phyloP scores from a whole-genome alignment of 2,113 vertebrate species.

The Elanus axillaris region DNA sequence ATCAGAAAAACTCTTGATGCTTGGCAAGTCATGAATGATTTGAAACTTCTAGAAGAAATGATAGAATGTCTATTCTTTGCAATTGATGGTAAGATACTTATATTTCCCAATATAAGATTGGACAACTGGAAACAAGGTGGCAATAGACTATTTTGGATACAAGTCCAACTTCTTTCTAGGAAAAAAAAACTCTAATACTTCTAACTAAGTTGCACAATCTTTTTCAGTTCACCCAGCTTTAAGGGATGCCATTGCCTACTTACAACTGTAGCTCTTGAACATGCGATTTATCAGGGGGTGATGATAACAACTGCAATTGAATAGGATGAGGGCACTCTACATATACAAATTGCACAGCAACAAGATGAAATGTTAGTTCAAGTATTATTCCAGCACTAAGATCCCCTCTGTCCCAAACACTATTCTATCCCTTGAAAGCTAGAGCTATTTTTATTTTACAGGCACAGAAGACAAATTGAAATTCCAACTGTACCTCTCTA shows the following conservation, averaged over 20 bases:
- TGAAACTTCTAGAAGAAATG: background rate
- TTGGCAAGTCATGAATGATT: background rate
- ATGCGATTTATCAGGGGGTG: background rate
- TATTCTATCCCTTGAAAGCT: background rate
- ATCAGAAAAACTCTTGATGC: background rate
- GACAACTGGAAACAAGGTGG: background rate
- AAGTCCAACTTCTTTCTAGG: background rate
- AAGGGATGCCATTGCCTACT: background rate
- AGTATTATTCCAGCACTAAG: background rate
- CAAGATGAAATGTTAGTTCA: background rate
- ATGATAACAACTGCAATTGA: background rate
- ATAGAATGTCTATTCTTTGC: background rate
- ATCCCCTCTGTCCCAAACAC: background rate
- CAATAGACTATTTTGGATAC: background rate
- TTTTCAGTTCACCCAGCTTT: background rate
- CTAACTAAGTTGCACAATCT: background rate
- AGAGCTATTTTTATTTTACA: conserved; percentile 4
- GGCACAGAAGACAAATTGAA: conserved; percentile 21
- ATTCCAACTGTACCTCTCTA: background rate
- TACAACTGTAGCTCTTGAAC: background rate
- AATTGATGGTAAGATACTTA: background rate
- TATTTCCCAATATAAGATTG: background rate
- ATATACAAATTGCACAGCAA: background rate
- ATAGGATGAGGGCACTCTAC: background rate
- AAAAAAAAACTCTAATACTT: background rate